These are phyloP conservation scores for Rhagium mordax DNA, from an alignment of 2,888 invertebrate genomes.

Conservation along the genomic window DNA sequence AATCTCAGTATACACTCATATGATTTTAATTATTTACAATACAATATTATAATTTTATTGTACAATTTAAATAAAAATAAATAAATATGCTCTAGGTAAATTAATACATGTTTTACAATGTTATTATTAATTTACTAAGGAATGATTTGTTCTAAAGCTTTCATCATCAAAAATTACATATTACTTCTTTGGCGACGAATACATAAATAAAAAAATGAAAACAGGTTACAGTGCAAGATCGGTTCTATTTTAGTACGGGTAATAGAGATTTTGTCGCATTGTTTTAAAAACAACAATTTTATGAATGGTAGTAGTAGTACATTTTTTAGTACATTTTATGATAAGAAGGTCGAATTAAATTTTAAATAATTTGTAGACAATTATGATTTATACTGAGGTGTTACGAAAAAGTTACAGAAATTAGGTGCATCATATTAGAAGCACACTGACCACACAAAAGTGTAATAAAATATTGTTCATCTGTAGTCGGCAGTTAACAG, in stretches of 20 bases:
- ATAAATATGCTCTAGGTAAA: slow-evolving; percentile 41
- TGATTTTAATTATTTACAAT: slow-evolving; percentile 32
- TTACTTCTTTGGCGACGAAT: slow-evolving; percentile 56
- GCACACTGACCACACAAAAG: too few species aligned
- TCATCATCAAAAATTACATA: slow-evolving; percentile 40
- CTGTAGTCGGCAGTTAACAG: too few species aligned
- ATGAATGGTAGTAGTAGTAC: too few species aligned
- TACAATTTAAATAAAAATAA: slow-evolving; percentile 51
- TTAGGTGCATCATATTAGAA: too few species aligned
- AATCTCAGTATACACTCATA: slow-evolving; percentile 16
- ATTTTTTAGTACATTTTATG: too few species aligned
- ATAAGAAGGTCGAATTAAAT: too few species aligned
- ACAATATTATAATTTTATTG: slow-evolving; percentile 36
- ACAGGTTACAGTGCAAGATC: slow-evolving; percentile 6
- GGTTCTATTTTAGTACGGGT: not conserved
- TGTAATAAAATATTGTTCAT: too few species aligned
- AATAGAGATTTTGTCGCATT: too few species aligned
- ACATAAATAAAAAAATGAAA: slow-evolving; percentile 32
- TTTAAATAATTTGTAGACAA: too few species aligned
- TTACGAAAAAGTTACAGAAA: too few species aligned
- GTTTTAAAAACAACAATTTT: too few species aligned
- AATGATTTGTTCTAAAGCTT: slow-evolving; percentile 41
- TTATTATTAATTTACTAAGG: slow-evolving; percentile 27
- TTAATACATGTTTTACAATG: slow-evolving; percentile 22
- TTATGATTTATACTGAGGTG: too few species aligned